Base-by-base conservation (phyloP, 2,888 invertebrate species). In the Gisinianus flammeolus region DNA sequence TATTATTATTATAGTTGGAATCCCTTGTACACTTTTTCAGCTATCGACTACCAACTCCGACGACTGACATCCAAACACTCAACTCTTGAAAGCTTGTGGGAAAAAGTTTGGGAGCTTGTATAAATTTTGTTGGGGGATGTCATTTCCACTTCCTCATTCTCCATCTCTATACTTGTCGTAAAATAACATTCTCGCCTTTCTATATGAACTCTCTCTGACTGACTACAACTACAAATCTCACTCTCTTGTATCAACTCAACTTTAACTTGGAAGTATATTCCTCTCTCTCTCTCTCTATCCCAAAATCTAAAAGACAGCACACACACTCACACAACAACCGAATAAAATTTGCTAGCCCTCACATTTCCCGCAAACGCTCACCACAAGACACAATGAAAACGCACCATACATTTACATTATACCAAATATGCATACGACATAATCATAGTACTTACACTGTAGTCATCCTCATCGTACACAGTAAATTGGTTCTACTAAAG, bases 301-400 rank as follows among this genome's bases (percentile, higher is more conserved):
- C 6, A 6, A 44, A 44, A 44, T 44, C 44, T 19, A 44, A 44
- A 2, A 6, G 44, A 44, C 44, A 44, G 44, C 44, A 44, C 16
- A 19, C 12, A 44, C 44, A 44, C 12, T n/a, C 62, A 62, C 26
- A 26, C 62, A 62, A 26, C 24, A 26, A 62, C 26, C 62, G 28
- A 62, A 62, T 62, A 62, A 62, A 62, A 62, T 62, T 62, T 62
- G 12, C 62, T 62, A 16, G 62, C 62, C 62, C 26, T 62, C 3
- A 62, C 62, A 26, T 62, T 8, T 62, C 62, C 26, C 62, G 22
- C 44, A 44, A 44, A 44, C 2, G 2, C 12, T 16, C 12, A 44
- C 44, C 44, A 19, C 44, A 44, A 44, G 16, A 44, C 6, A 44
- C 12, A 44, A 44, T 44, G 44, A 44, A 44, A 44, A 44, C 19